phyloP scores from a whole-genome alignment of 2,888 invertebrate species.

The Aethes cnicana region DNA sequence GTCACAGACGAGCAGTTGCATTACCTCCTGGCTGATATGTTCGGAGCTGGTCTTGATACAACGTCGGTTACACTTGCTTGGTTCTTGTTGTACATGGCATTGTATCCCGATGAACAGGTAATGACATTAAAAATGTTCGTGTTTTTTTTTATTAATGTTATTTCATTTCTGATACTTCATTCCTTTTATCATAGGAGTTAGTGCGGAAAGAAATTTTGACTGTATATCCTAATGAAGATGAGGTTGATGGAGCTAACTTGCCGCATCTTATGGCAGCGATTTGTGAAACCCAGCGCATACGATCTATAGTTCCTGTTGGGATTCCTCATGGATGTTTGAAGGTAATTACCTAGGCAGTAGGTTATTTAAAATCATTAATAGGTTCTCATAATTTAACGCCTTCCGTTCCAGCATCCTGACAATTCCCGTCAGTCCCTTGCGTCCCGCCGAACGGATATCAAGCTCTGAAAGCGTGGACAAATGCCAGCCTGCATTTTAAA shows the following conservation, averaged over 20 bases:
- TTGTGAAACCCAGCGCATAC: constrained; percentile 89
- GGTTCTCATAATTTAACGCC: no score
- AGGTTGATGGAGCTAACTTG: constrained; percentile 80
- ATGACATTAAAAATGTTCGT: constrained; percentile 20
- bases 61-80: constrained; percentile 90
- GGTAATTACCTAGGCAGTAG: no score
- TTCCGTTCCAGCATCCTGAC: no score
- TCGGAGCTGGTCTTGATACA: constrained; percentile 93
- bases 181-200: constrained; percentile 72
- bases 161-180: neutral
- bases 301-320: constrained; percentile 91
- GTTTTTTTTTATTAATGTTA: neutral
- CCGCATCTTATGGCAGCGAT: constrained; percentile 88
- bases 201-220: constrained; percentile 82
- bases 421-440: no score
- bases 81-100: constrained; percentile 90
- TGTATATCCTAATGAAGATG: constrained; percentile 73
- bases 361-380: no score
- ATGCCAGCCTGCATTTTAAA: no score
- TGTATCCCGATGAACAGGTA: constrained; percentile 85
- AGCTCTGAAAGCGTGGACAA: neutral
- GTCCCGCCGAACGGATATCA: no score
- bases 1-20: constrained; percentile 86
- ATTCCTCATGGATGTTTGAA: constrained; percentile 89
- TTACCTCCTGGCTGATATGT: constrained; percentile 90